Evolutionary conservation across 2,888 invertebrate species (phyloP), one percentile per base, ranked within the genome.

Genomic region (Griposia aprilina): DNA sequence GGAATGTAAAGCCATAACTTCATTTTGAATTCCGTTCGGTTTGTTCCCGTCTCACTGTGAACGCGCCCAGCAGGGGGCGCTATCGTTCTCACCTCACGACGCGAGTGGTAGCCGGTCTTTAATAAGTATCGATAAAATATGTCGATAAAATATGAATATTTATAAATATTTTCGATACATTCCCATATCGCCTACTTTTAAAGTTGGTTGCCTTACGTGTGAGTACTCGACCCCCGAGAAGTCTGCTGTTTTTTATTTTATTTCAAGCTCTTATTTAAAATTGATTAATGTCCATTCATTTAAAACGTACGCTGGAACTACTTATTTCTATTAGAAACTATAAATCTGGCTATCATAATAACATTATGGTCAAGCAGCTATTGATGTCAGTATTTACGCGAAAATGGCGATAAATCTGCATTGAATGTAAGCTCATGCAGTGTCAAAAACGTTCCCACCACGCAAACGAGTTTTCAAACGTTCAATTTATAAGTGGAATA

Each of bases 111-210:
- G 97, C 96, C 95, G 95, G 93, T 93, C 95, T 95, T 96, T 97
- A 97, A 97, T 96, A 97, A 96, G 95, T 95, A 95, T 96, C 96
- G 96, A 96, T 97, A 96, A 97, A 96, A 95, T 95, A 95, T 94
- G 95, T 94, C 95, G 95, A 95, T 94, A 94, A 94, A 94, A 94
- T 96, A 97, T 96, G 96, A 96, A 96, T 96, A 96, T 95, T 95
- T 95, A 96, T 95, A 96, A 96, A 97, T 95, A 96, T 96, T 96
- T 95, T 94, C 91, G 93, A 94, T 95, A 93, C 95, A 93, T 94
- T 93, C 89, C 84, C 84, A 79, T 83, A 89, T 89, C 87, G 88
- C 82, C 89, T 86, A 90, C 87, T 90, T 84, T 81, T 86, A 84
- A 83, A 83, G 81, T 75, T 70, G 74, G 81, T 78, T 76, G 78